These are phyloP conservation scores for Vidua macroura DNA, from an alignment of 2,113 vertebrate genomes.

Conservation along the genomic window DNA sequence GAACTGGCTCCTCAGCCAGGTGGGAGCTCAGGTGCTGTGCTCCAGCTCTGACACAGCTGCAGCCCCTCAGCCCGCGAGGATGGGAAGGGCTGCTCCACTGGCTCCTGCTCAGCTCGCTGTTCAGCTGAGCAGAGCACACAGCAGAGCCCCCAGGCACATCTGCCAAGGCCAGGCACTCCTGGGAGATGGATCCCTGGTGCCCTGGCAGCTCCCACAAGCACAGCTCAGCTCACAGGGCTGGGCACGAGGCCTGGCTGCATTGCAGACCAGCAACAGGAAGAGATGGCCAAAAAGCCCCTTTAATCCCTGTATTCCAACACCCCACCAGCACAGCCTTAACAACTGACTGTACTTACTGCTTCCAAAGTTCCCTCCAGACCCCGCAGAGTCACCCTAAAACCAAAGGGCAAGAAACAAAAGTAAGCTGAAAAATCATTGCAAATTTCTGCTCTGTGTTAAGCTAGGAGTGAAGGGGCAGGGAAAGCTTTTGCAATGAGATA, in stretches of 20 bases:
- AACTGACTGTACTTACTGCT: slow-evolving; percentile 59
- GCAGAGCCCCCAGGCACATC: neutral
- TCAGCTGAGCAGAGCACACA: accelerated
- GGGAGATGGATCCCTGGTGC: accelerated
- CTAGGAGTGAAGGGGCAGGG: neutral
- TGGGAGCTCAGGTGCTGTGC: neutral
- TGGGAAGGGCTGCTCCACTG: accelerated
- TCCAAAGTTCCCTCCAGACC: slow-evolving; percentile 60
- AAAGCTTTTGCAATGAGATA: neutral
- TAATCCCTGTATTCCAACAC: accelerated
- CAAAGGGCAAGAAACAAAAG: slow-evolving; percentile 1
- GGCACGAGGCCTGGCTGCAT: neutral
- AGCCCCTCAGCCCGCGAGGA: accelerated
- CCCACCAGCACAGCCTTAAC: neutral
- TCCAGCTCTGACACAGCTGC: neutral
- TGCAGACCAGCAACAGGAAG: neutral
- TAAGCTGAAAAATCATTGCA: neutral
- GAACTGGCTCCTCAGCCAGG: neutral
- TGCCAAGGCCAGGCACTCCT: neutral
- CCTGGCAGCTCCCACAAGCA: neutral
- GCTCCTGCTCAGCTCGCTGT: neutral
- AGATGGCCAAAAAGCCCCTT: neutral
- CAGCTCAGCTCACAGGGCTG: accelerated
- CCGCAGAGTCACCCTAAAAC: slow-evolving; percentile 68
- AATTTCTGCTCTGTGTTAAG: neutral